phyloP scores from a whole-genome alignment of 2,113 vertebrate genomes.

The Symphodus melops region DNA sequence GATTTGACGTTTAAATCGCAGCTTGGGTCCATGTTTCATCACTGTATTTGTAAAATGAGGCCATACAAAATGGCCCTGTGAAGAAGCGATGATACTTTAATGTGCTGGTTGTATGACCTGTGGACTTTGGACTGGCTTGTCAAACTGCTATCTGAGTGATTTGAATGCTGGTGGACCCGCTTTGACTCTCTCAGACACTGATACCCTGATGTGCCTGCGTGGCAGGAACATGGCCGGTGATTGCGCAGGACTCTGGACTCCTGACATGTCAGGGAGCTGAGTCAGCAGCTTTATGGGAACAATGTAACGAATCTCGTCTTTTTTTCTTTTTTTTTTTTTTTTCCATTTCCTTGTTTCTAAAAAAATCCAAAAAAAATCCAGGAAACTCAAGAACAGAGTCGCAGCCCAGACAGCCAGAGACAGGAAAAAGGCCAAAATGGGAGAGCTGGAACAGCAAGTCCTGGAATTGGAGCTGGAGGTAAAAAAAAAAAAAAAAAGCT shows the following conservation, averaged over 20 bases:
- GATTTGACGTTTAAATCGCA: neutral
- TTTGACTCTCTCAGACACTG: conserved; percentile 33
- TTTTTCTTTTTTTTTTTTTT: no score
- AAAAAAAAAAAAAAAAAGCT: neutral
- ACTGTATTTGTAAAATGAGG: neutral
- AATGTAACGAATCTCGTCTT: conserved; percentile 21
- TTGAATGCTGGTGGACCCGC: conserved; percentile 24
- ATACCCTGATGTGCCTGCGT: conserved; percentile 79
- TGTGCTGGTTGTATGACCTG: neutral
- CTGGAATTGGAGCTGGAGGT: conserved; percentile 92
- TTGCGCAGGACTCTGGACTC: conserved; percentile 56
- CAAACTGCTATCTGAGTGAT: conserved; percentile 13
- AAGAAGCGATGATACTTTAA: fast-evolving
- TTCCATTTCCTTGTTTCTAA: neutral
- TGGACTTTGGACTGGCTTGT: conserved; percentile 28
- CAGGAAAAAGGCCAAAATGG: conserved; percentile 97
- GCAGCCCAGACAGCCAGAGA: conserved; percentile 97
- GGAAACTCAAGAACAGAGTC: conserved; percentile 98
- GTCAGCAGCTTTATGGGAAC: conserved; percentile 61
- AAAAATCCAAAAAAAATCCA: conserved; percentile 67
- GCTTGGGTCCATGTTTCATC: neutral
- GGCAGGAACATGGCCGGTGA: conserved; percentile 80
- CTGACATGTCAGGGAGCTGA: conserved; percentile 17
- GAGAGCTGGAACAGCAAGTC: conserved; percentile 95
- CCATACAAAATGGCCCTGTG: fast-evolving